Evolutionary conservation across 2,113 vertebrate genomes (phyloP), one percentile per base, ranked within the genome.

Genomic region (Syrmaticus mikado): DNA sequence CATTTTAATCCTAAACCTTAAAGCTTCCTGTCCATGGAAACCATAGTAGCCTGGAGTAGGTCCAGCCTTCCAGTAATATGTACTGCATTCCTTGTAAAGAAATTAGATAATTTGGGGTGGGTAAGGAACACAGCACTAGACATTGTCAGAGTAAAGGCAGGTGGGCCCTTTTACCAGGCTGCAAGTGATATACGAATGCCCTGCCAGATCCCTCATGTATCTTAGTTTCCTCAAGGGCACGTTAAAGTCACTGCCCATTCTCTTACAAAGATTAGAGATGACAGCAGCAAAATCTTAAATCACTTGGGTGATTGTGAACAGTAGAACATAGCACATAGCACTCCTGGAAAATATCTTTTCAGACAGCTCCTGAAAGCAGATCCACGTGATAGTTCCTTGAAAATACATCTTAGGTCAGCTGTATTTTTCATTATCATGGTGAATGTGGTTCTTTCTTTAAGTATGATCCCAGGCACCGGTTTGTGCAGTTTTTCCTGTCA

Each of bases 11-110:
- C 76, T 66, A 91, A 89, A 96, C 57, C 78, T 97, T 94, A 79
- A 93, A 84, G 38, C 60, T 93, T 95, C 86, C 66, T 95, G 76
- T 95, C 91, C 75, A 41, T 96, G 94, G 87, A 95, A 97, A 91
- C 90, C 91, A 89, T 92, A 95, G 94, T 62, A 96, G 77, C 79
- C 73, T 92, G 89, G 93, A 95, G 52, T 92, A 87, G 85, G 48
- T 91, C 85, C 86, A 78, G 4, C n/a, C 55, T 97, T 81, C 78
- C 65, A 94, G 87, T 93, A 97, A 79, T 78, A 82, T 8, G 11
- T 87, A 65, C 52, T 78, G 28, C 70, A 11, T 64, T 25, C 75
- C 80, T 93, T 81, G 55, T 70, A 79, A 95, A 88, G 80, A 93
- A 93, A 78, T 83, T 43, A 75, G 80, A 32, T 86, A 71, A 84